phyloP scores from a whole-genome alignment of 2,888 invertebrate genomes.

The Parasteatoda lunata region DNA sequence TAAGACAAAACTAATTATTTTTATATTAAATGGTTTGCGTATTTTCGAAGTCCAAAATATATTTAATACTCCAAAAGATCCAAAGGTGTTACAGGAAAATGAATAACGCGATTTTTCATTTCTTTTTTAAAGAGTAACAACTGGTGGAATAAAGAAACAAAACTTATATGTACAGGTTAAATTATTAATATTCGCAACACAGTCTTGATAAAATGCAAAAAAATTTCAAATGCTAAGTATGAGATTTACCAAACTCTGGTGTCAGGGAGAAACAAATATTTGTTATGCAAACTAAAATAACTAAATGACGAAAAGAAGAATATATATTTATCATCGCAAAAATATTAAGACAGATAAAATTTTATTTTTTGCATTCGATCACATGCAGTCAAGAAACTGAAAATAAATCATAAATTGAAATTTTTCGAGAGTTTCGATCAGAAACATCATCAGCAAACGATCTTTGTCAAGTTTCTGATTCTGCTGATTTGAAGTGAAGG shows the following conservation, averaged over 20 bases:
- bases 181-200: no score
- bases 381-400: neutral
- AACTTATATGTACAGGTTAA: no score
- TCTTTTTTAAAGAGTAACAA: no score
- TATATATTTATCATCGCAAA: constrained; percentile 35
- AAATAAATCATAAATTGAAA: neutral
- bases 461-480: constrained; percentile 1
- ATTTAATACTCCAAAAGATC: no score
- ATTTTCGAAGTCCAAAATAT: no score
- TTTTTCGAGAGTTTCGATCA: neutral
- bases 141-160: no score
- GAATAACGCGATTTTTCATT: no score
- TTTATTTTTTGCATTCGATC: neutral
- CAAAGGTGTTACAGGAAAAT: no score
- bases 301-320: constrained; percentile 16
- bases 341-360: neutral
- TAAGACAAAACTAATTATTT: no score
- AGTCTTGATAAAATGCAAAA: no score
- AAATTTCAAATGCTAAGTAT: neutral
- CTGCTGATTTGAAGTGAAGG: neutral
- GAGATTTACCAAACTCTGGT: constrained; percentile 40
- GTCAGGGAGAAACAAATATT: constrained; percentile 32
- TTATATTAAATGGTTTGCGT: no score
- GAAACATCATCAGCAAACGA: neutral
- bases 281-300: constrained; percentile 1